Conservation (phyloP, 92 coral and sea anemone species). For the Siderastrea radians region DNA sequence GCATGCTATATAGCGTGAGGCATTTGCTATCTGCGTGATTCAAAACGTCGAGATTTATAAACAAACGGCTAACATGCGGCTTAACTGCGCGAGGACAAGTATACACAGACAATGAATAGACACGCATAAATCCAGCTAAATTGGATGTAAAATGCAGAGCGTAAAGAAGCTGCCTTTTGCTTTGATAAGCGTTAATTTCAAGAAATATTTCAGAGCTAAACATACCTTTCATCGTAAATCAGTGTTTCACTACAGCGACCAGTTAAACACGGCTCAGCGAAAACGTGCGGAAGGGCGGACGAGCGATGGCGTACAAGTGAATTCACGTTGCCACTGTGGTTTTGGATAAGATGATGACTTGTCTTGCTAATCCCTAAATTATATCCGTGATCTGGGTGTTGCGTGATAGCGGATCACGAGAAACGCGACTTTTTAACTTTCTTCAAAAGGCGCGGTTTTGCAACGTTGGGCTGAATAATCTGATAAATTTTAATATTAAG, state of each 20-base stretch:
- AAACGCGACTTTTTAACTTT: not conserved
- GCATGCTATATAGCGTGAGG: not conserved
- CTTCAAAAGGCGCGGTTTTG: slow-evolving; percentile 44
- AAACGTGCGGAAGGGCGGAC: not conserved
- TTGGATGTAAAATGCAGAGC: not conserved
- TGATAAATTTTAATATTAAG: slow-evolving; percentile 1
- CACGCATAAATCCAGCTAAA: not conserved
- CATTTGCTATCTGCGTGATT: not conserved
- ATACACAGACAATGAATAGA: no score
- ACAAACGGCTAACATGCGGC: not conserved
- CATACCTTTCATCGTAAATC: slow-evolving; percentile 43
- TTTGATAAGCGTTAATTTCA: not conserved
- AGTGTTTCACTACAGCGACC: not conserved
- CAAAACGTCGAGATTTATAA: not conserved
- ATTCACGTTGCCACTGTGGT: not conserved
- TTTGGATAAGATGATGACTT: not conserved
- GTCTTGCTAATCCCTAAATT: not conserved
- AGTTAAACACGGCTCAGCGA: no score
- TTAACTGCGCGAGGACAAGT: not conserved
- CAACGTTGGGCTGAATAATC: slow-evolving; percentile 13
- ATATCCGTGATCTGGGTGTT: slow-evolving; percentile 3
- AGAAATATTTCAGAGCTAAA: not conserved
- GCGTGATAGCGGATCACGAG: not conserved
- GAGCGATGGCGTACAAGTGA: not conserved
- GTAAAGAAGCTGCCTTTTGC: not conserved